phyloP scores from a whole-genome alignment of 1,140 invertebrate genomes.

The Thaumetopoea pityocampa region DNA sequence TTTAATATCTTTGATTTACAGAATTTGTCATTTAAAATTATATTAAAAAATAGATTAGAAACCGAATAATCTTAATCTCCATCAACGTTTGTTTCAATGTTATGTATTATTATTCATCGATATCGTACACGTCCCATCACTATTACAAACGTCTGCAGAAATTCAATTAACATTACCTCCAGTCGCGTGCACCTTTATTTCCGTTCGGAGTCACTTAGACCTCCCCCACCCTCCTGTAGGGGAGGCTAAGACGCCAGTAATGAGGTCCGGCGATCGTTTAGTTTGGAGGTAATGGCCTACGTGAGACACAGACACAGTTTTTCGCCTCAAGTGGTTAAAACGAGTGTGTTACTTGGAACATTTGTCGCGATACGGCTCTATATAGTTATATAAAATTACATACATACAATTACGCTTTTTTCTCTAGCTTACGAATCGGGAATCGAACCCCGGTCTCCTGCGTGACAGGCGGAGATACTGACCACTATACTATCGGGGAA shows the following conservation, averaged over 20 bases:
- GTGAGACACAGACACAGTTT: constrained; percentile 42
- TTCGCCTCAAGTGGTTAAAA: constrained; percentile 5
- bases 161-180: constrained; percentile 76
- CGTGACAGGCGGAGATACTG: too few species aligned
- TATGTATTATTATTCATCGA: constrained; percentile 16
- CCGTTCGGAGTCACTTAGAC: constrained; percentile 70
- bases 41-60: too few species aligned
- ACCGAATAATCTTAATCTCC: too few species aligned
- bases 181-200: constrained; percentile 75
- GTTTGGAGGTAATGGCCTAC: constrained; percentile 69
- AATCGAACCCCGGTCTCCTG: too few species aligned
- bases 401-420: too few species aligned
- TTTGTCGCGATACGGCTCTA: not conserved
- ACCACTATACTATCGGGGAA: too few species aligned
- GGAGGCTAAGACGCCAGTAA: constrained; percentile 58
- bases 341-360: constrained; percentile 4
- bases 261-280: constrained; percentile 71
- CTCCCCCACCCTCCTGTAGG: constrained; percentile 24
- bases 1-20: too few species aligned
- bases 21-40: too few species aligned
- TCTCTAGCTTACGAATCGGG: too few species aligned
- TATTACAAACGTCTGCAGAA: constrained; percentile 66
- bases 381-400: too few species aligned
- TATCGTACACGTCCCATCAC: constrained; percentile 24
- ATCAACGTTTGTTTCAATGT: too few species aligned